phyloP scores from a whole-genome alignment of 2,797 vertebrate species.

The Cryptoprocta ferox region DNA sequence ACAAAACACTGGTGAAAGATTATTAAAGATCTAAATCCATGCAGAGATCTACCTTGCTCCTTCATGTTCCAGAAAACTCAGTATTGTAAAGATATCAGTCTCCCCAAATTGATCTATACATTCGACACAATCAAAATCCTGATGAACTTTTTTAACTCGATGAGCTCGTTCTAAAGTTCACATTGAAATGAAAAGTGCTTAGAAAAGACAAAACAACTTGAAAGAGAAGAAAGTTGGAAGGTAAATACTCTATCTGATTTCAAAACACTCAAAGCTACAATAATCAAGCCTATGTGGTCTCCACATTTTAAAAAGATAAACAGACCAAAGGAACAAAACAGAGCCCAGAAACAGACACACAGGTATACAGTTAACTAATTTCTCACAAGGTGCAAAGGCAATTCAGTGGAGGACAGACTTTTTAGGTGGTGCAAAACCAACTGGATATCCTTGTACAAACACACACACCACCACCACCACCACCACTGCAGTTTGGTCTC shows the following conservation, averaged over 20 bases:
- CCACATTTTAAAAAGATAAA: neutral
- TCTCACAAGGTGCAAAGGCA: neutral
- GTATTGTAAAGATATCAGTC: neutral
- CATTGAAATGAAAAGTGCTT: neutral
- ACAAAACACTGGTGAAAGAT: neutral
- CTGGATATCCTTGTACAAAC: neutral
- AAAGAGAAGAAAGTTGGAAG: neutral
- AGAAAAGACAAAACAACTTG: neutral
- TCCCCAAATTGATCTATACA: neutral
- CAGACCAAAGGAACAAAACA: neutral
- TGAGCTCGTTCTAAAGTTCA: neutral
- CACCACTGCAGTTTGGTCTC: no score
- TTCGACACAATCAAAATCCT: neutral
- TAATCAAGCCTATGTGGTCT: neutral
- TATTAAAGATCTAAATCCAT: neutral
- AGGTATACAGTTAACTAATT: neutral
- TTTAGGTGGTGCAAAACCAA: neutral
- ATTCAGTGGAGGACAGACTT: neutral
- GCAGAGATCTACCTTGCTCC: neutral
- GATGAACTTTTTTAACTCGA: neutral
- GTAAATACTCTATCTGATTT: neutral
- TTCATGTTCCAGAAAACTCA: neutral
- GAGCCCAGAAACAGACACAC: neutral
- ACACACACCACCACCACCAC: neutral
- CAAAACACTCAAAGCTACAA: neutral